These are phyloP conservation scores for Aplodontia rufa DNA, from an alignment of 2,113 vertebrate species.

Conservation along the genomic window DNA sequence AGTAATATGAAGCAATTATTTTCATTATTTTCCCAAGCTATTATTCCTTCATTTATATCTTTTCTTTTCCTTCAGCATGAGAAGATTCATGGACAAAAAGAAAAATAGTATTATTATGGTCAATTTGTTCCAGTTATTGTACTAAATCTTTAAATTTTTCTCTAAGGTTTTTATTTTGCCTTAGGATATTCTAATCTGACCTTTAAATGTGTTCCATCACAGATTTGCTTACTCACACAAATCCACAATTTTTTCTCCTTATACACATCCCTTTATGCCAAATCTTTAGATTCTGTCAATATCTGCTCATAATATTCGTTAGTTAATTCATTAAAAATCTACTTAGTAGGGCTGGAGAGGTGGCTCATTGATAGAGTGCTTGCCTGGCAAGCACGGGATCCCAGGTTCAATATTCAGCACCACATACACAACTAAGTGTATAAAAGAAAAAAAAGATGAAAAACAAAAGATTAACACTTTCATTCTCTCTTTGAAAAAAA, in stretches of 20 bases:
- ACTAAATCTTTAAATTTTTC: constrained; percentile 6
- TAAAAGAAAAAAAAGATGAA: too few species aligned
- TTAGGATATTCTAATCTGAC: neutral
- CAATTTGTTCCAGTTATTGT: neutral
- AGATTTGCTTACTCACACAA: neutral
- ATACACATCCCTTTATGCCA: neutral
- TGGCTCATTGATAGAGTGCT: too few species aligned
- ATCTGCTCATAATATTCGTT: neutral
- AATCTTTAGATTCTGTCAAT: neutral
- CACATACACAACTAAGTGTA: too few species aligned
- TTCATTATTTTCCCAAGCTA: constrained; percentile 2
- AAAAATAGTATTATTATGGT: neutral
- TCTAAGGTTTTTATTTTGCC: neutral
- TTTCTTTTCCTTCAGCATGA: constrained; percentile 13
- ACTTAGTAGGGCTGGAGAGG: too few species aligned
- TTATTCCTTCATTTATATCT: constrained; percentile 18
- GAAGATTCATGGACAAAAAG: neutral
- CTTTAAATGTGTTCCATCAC: neutral
- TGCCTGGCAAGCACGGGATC: too few species aligned
- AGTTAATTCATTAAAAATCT: neutral
- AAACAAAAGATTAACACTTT: too few species aligned
- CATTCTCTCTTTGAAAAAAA: too few species aligned
- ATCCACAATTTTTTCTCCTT: neutral
- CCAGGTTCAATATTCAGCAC: too few species aligned
- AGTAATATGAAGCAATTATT: constrained; percentile 23